Evolutionary conservation across 2,888 invertebrate genomes (phyloP), one percentile per base, ranked within the genome.

Genomic region (Chloroclysta siterata): DNA sequence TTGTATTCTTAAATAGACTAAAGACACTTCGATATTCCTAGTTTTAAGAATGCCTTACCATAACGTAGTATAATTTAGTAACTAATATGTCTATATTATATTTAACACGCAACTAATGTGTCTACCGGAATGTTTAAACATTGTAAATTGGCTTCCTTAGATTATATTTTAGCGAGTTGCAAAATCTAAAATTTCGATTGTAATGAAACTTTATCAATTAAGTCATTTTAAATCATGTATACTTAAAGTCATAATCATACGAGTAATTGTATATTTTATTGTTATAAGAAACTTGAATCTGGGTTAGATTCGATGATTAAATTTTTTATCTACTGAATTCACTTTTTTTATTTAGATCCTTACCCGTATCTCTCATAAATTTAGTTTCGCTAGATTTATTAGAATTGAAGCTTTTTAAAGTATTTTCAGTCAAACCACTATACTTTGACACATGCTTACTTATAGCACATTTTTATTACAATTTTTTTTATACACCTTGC

Each of bases 251-350:
- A 68, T 75, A 74, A 70, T 71, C 75, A 78, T 80, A 77, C 72
- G 74, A 78, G 75, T 74, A 73, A 75, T 77, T 87, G 89, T 90
- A 89, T 88, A 91, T 90, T 88, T 82, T 83, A 81, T 88, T 90
- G 88, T 89, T 92, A 85, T 84, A 85, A 88, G 82, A 82, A 77
- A 82, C 83, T 81, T 80, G 82, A 84, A 84, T 88, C 87, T 81
- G 81, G 77, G 80, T 83, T 79, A 79, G 82, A 87, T 82, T 88
- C 83, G 77, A 85, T 82, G 82, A 90, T 90, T 85, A 90, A 90
- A 89, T 87, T 89, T 90, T 90, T 85, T 89, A 90, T 86, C 77
- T 84, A 87, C 76, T 72, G 75, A 77, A 72, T 64, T 65, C 44
- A 57, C n/a, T 46, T 52, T 46, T 76, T 71, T 78, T 75, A 72